Conservation (phyloP, 2,113 vertebrate species). For the Phocoena phocoena region DNA sequence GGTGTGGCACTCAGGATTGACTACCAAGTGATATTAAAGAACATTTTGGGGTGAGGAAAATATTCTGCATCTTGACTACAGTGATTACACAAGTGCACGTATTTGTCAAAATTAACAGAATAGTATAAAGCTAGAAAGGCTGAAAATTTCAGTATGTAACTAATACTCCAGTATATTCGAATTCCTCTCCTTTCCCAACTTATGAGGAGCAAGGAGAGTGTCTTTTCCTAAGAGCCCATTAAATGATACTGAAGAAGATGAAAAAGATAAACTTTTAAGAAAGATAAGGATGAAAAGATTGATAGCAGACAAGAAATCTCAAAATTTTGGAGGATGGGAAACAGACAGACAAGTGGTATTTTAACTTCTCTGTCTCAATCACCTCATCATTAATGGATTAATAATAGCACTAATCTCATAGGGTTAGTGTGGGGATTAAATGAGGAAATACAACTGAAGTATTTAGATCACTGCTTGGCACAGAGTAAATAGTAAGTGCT, state of each 20-base stretch:
- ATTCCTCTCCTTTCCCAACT: not conserved
- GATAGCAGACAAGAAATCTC: not conserved
- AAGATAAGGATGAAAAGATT: not conserved
- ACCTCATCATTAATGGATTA: not conserved
- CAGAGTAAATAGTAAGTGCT: not conserved
- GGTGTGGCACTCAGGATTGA: not conserved
- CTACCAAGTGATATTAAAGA: not conserved
- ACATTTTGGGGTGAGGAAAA: not conserved
- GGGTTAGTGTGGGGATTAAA: not conserved
- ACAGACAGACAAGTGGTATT: not conserved
- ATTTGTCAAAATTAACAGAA: not conserved
- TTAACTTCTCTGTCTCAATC: not conserved
- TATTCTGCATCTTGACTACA: not conserved
- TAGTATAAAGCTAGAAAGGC: not conserved
- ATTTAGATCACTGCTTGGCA: not conserved
- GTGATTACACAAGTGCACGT: not conserved
- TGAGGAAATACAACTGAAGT: not conserved
- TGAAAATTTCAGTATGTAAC: not conserved
- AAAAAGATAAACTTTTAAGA: not conserved
- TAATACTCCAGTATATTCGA: not conserved
- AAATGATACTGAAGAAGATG: not conserved
- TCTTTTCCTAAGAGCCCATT: not conserved
- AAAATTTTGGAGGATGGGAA: not conserved
- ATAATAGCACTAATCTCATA: not conserved
- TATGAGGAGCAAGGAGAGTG: not conserved